A percentile compares a stretch with the other conserved stretches of the same genome.
phyloP scores from a whole-genome alignment of 2,888 invertebrate genomes.

The Dynastes hyllus region DNA sequence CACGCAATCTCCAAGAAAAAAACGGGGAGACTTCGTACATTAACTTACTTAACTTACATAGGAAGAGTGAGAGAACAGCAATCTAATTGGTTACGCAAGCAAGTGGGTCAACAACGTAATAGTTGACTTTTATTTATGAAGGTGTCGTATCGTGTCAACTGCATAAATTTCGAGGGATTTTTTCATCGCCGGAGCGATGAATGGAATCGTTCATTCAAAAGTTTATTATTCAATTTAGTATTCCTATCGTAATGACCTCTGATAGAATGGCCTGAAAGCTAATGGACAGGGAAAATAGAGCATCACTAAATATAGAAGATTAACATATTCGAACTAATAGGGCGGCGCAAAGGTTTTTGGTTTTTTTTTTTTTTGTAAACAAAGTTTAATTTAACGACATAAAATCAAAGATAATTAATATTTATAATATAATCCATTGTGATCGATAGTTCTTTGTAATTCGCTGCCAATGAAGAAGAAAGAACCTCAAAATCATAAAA shows the following conservation, averaged over 20 bases:
- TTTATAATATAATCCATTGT: too few species aligned
- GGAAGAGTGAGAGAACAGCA: neutral
- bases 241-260: slow-evolving; percentile 4
- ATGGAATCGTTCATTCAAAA: slow-evolving; percentile 24
- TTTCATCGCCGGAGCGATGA: slow-evolving; percentile 21
- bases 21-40: neutral
- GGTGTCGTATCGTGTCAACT: slow-evolving; percentile 33
- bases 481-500: too few species aligned
- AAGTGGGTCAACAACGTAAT: slow-evolving; percentile 46
- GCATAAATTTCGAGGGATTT: slow-evolving; percentile 26
- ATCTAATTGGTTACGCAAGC: slow-evolving; percentile 37
- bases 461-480: too few species aligned
- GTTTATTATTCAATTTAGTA: slow-evolving; percentile 37
- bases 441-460: too few species aligned
- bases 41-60: neutral
- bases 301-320: too few species aligned
- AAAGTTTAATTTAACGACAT: too few species aligned
- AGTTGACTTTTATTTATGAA: slow-evolving; percentile 36
- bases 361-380: too few species aligned
- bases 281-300: too few species aligned
- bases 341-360: too few species aligned
- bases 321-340: too few species aligned
- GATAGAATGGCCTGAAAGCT: neutral
- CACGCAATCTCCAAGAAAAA: too few species aligned
- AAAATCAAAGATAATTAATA: too few species aligned